Base-by-base conservation (phyloP, 2,113 vertebrate species). In the Pomatostomus ruficeps region DNA sequence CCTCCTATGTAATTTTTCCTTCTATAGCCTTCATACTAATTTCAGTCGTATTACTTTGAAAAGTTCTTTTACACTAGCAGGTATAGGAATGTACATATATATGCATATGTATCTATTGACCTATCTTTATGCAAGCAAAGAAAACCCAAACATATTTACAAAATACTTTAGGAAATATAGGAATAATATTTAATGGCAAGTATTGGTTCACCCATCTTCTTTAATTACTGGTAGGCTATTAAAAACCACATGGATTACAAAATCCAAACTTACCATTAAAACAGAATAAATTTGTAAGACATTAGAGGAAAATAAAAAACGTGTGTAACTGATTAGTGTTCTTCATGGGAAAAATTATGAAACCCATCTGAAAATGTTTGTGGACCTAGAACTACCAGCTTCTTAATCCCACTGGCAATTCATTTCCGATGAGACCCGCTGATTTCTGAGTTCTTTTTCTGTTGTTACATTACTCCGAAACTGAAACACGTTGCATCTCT, bases 281-380 rank as follows among this genome's bases (percentile, higher is more conserved):
- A 52, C 13, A 25, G 4, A 67, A 66, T 12, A 52, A n/a, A 74
- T 25, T 0, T n/a, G 28, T 20, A 89, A 73, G 29, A 38, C 28
- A 16, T 58, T 19, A 46, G 20, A 54, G 7, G 11, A 71, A 66
- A 85, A 88, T 4, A 59, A 1, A 42, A 14, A 6, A 14, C 0
- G 0, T 9, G 15, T 21, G 19, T 46, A 83, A 54, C 4, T 22
- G 18, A 49, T 18, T 3, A 45, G 11, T 1, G 1, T 6, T 36
- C 25, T 62, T 77, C 18, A 29, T 8, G 18, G 28, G 49, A 70
- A 35, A 13, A 70, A 23, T 10, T 24, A 45, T 8, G 7, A 73
- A 49, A 82, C 48, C 14, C 15, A 74, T 14, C 46, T 5, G 33
- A 54, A 74, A 11, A 42, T 25, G 28, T 20, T 80, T 58, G 20